Conservation (phyloP, 2,888 invertebrate genomes). For the Hetaerina titia region DNA sequence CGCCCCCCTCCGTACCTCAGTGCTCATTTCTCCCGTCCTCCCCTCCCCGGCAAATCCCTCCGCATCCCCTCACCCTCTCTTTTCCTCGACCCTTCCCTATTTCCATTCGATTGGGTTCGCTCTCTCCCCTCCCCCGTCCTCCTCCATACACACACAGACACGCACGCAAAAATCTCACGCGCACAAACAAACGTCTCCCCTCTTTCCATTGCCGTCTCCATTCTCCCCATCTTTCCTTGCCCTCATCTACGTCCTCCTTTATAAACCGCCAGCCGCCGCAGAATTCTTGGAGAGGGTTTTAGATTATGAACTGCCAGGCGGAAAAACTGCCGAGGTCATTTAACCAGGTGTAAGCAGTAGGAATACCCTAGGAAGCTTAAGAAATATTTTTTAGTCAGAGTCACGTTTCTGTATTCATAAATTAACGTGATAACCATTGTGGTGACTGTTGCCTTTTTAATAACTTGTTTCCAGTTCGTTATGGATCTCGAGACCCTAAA, state of each 20-base stretch:
- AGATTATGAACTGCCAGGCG: too few relatives aligned
- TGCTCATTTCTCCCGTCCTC: neutral
- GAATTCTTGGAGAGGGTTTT: too few relatives aligned
- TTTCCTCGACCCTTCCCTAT: neutral
- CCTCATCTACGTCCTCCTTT: neutral
- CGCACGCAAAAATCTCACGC: neutral
- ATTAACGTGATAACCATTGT: too few relatives aligned
- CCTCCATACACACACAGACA: neutral
- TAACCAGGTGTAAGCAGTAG: too few relatives aligned
- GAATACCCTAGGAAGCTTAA: too few relatives aligned
- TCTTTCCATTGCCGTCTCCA: neutral
- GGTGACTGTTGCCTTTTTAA: too few relatives aligned
- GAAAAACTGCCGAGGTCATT: too few relatives aligned
- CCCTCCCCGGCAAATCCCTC: neutral
- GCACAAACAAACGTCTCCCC: neutral
- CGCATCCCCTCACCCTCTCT: neutral
- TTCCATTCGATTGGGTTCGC: constrained; percentile 18
- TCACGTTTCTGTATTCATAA: too few relatives aligned
- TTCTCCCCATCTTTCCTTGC: neutral
- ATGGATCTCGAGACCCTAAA: too few relatives aligned
- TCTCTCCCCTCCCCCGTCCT: neutral
- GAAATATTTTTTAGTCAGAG: too few relatives aligned
- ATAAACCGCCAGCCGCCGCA: too few relatives aligned
- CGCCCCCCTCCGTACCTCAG: constrained; percentile 36
- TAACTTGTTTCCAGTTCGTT: too few relatives aligned